These are phyloP conservation scores for Caracal caracal DNA, from an alignment of 2,113 vertebrate species.

Conservation along the genomic window DNA sequence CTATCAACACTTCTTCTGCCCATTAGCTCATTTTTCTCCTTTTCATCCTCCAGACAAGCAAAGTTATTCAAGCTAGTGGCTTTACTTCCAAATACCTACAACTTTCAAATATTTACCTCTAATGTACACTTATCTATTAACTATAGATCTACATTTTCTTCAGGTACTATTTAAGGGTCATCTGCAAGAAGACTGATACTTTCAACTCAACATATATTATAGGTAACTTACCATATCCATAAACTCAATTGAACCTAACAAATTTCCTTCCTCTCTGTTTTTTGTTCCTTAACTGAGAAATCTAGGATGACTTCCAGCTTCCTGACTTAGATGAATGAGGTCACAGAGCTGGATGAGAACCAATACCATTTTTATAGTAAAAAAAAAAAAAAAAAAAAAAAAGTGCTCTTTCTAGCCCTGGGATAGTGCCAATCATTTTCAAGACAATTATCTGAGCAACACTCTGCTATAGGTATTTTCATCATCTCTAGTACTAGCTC, in stretches of 20 bases:
- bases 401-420: not conserved
- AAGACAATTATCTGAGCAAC: not conserved
- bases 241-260: not conserved
- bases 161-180: not conserved
- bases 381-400: not conserved
- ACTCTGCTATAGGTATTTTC: not conserved
- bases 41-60: not conserved
- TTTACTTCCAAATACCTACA: conserved; percentile 32
- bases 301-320: not conserved
- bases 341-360: not conserved
- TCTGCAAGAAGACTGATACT: not conserved
- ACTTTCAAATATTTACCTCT: conserved; percentile 21
- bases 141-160: conserved; percentile 32
- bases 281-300: conserved; percentile 6
- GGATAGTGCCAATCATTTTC: not conserved
- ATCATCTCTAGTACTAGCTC: not conserved
- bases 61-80: not conserved
- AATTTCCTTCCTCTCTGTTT: not conserved
- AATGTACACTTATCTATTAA: conserved; percentile 30
- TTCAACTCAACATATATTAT: not conserved
- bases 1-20: not conserved
- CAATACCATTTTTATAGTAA: not conserved
- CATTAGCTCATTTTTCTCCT: not conserved
- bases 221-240: not conserved
- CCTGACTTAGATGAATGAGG: not conserved